Base-by-base conservation (phyloP, 2,888 invertebrate genomes). In the Autographa gamma region DNA sequence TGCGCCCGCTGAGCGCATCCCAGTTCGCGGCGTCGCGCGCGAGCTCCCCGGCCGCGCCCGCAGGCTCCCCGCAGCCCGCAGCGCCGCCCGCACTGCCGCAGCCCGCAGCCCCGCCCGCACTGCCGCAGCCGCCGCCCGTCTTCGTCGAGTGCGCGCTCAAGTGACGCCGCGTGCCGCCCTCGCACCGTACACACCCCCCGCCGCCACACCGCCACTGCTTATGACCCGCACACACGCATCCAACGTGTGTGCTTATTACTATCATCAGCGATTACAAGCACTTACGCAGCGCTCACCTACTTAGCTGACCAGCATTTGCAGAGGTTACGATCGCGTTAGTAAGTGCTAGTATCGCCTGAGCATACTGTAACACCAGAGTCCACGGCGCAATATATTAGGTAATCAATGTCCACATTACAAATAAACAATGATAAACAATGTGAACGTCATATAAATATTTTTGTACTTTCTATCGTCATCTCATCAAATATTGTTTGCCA, bases 1-100 rank as follows among this genome's bases (percentile, higher is more conserved):
- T 96, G 74, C 91, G 96, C 85, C 96, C 97, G 16, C 89, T 97
- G 69, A 96, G 96, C 8, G 96, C 97, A 80, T 95, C 96, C 3
- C 96, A 96, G 85, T 92, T 93, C 87, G 80, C 85, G 63, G 71
- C 85, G 19, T 48, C 48, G 48, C 48, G 48, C 11, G 11, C 38
- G 2, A 0, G 11, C 11, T 38, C 38, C 60, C 14, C 76, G 63
- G 76, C 73, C 38, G 78, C 73, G 62, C 76, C 67, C 70, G 67
- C 67, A 65, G 79, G 34, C 77, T 77, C 34, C 7, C 34, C 7
- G 34, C 34, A 8, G 89, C 86, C 0, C 83, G 82, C 61, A 64
- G 64, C 71, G 19, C 71, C 58, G 19, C 11, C 56, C 64, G 48
- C 43, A 8, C 43, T 5, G n/a, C 14, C 52, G 60, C 56, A 34